phyloP scores from a whole-genome alignment of 2,797 vertebrate genomes.

The Lophotriccus pileatus region DNA sequence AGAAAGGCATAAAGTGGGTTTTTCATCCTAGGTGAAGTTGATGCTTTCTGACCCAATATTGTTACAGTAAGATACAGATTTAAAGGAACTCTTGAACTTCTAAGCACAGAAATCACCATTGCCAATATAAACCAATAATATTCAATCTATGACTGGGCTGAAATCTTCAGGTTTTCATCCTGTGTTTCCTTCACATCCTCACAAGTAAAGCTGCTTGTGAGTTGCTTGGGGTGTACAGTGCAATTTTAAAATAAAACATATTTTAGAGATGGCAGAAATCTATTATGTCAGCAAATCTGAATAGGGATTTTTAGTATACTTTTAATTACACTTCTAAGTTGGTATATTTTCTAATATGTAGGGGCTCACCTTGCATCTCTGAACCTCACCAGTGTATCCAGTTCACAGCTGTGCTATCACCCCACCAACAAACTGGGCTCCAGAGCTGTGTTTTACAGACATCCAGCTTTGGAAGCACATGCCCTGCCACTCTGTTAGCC shows the following conservation, averaged over 20 bases:
- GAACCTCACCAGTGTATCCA: background rate
- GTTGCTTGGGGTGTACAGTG: background rate
- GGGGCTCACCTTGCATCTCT: background rate
- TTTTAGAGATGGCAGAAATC: background rate
- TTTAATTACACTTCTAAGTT: background rate
- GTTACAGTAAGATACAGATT: slow-evolving; percentile 56
- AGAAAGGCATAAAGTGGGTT: slow-evolving; percentile 21
- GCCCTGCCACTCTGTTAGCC: background rate
- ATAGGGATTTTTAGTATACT: background rate
- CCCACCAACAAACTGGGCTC: background rate
- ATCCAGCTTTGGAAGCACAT: background rate
- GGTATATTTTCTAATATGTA: background rate
- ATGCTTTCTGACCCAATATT: slow-evolving; percentile 66
- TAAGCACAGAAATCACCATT: background rate
- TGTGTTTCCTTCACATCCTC: background rate
- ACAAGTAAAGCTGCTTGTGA: background rate
- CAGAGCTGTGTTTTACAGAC: background rate
- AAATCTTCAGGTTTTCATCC: background rate
- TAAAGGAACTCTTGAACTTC: slow-evolving; percentile 23
- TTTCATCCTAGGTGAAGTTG: slow-evolving; percentile 33
- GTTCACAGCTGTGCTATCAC: background rate
- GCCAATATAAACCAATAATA: slow-evolving; percentile 35
- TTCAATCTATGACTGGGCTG: background rate
- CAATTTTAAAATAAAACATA: background rate
- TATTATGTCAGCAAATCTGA: background rate